Evolutionary conservation across 2,113 vertebrate species (phyloP).

Genomic region (Arvicanthis niloticus): DNA sequence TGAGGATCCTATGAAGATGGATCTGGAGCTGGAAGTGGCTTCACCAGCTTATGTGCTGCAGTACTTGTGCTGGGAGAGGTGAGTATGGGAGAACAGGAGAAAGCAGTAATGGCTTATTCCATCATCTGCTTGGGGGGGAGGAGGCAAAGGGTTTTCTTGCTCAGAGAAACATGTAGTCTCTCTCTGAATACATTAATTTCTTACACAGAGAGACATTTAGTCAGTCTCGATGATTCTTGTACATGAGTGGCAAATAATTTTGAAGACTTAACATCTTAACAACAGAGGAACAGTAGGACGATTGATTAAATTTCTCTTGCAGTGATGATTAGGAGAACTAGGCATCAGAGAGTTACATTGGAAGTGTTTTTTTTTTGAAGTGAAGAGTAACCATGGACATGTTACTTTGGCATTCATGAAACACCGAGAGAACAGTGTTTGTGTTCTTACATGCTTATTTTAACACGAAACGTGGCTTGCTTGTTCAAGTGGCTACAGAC

Average conservation of each 20-base stretch:
- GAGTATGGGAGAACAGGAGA: fast-evolving
- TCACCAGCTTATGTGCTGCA: not conserved
- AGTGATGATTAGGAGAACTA: conserved; percentile 2
- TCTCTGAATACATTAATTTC: too few species aligned
- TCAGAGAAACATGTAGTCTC: too few species aligned
- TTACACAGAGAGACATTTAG: not conserved
- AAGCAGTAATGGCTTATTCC: not conserved
- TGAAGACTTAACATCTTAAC: conserved; percentile 54
- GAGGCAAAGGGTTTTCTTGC: not conserved
- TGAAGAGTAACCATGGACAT: not conserved
- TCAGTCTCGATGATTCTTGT: not conserved
- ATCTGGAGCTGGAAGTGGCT: not conserved
- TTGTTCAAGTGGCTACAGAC: not conserved
- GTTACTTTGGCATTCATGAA: not conserved
- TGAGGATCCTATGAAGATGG: not conserved
- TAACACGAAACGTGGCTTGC: not conserved
- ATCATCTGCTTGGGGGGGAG: not conserved
- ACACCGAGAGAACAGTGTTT: not conserved
- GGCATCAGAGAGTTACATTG: not conserved
- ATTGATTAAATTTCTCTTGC: conserved; percentile 40
- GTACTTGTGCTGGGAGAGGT: too few species aligned
- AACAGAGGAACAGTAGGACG: conserved; percentile 6
- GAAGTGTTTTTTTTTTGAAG: not conserved
- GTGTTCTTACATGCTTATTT: not conserved
- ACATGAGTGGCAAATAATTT: conserved; percentile 41